Conservation (phyloP, 2,113 vertebrate genomes). For the Arenaria interpres region DNA sequence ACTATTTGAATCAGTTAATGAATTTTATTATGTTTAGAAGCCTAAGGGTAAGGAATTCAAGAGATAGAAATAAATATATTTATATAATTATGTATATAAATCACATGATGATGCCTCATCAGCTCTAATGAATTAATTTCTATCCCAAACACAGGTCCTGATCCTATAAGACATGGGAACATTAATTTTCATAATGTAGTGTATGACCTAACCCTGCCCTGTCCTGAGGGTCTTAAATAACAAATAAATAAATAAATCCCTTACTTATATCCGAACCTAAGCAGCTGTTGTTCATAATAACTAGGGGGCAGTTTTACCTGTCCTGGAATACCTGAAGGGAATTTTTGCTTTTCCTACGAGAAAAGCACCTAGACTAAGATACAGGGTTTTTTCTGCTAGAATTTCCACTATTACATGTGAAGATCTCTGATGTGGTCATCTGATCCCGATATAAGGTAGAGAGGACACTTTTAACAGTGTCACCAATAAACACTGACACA, state of each 20-base stretch:
- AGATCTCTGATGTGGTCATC: background rate
- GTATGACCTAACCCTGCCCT: background rate
- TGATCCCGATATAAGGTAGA: background rate
- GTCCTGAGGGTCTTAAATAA: background rate
- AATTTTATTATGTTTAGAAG: conserved; percentile 53
- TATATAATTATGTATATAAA: background rate
- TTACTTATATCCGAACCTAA: background rate
- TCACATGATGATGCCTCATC: background rate
- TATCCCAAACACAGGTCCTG: background rate
- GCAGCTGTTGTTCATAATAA: background rate
- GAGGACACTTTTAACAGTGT: background rate
- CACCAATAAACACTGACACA: background rate
- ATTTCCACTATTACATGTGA: background rate
- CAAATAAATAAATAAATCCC: background rate
- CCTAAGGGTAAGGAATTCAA: conserved; percentile 12
- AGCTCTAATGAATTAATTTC: background rate
- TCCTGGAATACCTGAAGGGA: background rate
- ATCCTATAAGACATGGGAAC: background rate
- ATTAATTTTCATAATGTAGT: background rate
- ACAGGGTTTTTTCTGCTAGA: background rate
- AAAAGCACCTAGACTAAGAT: background rate
- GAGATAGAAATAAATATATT: conserved; percentile 4
- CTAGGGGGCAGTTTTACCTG: background rate
- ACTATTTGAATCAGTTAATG: conserved; percentile 17
- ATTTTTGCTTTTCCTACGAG: background rate